A percentile compares a stretch with the other conserved stretches of the same genome.
Conservation (phyloP, 2,797 vertebrate genomes). For the Coendou prehensilis region DNA sequence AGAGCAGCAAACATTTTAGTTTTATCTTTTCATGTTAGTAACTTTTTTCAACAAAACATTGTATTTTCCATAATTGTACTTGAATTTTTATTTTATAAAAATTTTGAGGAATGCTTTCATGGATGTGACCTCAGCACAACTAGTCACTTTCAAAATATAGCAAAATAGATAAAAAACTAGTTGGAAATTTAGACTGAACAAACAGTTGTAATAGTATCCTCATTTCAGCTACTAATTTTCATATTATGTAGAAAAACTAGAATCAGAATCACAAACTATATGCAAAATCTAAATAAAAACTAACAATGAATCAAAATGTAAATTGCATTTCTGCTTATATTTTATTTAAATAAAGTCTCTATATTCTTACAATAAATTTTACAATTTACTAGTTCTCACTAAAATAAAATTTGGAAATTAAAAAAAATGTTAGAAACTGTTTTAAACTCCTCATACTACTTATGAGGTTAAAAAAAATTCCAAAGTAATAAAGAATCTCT, state of each 20-base stretch:
- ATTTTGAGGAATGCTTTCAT: not conserved
- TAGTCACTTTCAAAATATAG: not conserved
- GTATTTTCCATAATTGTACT: not conserved
- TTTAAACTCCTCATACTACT: conserved; percentile 18
- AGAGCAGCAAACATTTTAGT: not conserved
- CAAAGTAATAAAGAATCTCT: not conserved
- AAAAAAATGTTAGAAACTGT: conserved; percentile 35
- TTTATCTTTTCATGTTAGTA: conserved; percentile 26
- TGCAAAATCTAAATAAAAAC: not conserved
- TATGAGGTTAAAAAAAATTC: not conserved
- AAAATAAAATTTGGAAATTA: not conserved
- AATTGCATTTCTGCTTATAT: not conserved
- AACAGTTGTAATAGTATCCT: conserved; percentile 8
- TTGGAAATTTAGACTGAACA: not conserved
- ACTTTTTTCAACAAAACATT: not conserved
- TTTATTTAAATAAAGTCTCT: not conserved
- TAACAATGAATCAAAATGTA: not conserved
- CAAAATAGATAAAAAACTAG: not conserved
- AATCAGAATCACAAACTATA: not conserved
- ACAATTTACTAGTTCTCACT: not conserved
- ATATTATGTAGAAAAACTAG: not conserved
- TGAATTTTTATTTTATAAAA: not conserved
- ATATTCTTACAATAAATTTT: conserved; percentile 29
- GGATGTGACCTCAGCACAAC: not conserved
- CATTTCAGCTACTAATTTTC: conserved; percentile 16